Evolutionary conservation across 2,888 invertebrate genomes (phyloP).

Genomic region (Julus scanicus): DNA sequence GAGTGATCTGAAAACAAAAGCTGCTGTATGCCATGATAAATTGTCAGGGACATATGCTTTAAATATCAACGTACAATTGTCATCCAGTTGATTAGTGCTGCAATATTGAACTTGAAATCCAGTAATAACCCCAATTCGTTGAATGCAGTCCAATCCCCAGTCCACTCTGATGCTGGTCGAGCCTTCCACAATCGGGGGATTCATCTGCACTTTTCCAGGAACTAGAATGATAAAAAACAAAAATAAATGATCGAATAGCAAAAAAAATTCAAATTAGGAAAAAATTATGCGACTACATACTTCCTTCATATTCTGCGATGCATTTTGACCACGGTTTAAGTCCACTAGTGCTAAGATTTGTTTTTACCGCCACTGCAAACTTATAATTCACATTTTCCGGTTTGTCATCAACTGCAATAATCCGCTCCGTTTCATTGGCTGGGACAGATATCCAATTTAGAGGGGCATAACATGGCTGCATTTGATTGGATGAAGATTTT

Average conservation of each 20-base stretch:
- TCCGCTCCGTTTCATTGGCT: not conserved
- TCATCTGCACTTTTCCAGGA: not conserved
- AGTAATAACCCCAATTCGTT: constrained; percentile 76
- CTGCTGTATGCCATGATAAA: too few species aligned
- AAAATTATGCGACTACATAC: not conserved
- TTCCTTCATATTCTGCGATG: not conserved
- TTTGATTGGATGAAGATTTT: not conserved
- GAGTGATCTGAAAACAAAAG: not conserved
- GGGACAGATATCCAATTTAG: not conserved
- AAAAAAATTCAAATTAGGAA: not conserved
- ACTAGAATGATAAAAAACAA: not conserved
- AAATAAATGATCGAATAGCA: not conserved
- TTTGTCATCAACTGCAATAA: not conserved
- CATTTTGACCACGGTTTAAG: not conserved
- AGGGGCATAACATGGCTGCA: not conserved
- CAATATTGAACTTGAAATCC: constrained; percentile 84
- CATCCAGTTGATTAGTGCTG: constrained; percentile 68
- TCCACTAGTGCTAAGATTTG: not conserved
- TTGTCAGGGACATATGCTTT: too few species aligned
- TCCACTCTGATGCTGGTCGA: constrained; percentile 71
- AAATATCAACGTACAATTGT: too few species aligned
- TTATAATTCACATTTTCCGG: not conserved
- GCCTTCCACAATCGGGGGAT: not conserved
- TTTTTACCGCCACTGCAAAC: not conserved
- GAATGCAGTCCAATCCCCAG: constrained; percentile 82